Evolutionary conservation across 2,888 invertebrate species (phyloP), one percentile per base, ranked within the genome.

Genomic region (Furcula furcula): DNA sequence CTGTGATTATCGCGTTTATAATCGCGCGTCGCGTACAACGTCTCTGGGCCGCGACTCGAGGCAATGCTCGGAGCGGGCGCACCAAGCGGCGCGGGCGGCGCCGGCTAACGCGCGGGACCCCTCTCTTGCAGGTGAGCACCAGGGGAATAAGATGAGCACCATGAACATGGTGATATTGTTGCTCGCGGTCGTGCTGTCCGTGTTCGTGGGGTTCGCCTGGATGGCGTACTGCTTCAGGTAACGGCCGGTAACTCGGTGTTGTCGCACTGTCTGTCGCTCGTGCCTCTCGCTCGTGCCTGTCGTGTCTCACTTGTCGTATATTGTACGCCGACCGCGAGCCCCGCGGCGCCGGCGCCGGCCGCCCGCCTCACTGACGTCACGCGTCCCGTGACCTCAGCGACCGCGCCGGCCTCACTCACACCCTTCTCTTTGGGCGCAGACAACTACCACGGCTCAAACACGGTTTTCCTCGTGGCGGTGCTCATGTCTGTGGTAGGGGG

Each of bases 401-500:
- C 33, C 34, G 51, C 56, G 55, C 59, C 52, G 55, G 68, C 67
- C 60, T 55, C 65, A 75, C 79, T 81, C 62, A 76, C 67, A 47
- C 62, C 66, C 64, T 80, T 81, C 80, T 82, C 75, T 87, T 85
- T 84, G 81, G 86, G 81, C 90, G 91, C 94, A 96, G 96, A 95
- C 93, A 96, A 96, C 93, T 95, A 96, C 93, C 96, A 96, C 93
- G 97, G 97, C 92, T 97, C 96, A 91, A 97, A 97, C 93, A 97
- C 97, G 92, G 95, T 96, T 91, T 96, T 96, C 94, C 94, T 97
- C 93, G 97, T 97, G 91, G 95, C 94, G 93, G 95, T 96, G 91
- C 96, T 97, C 93, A 97, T 97, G 94, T 97, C 97, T 92, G 97
- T 97, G 93, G 97, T 97, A 94, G 97, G 97, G 94, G 97, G 97